These are phyloP conservation scores for Apodemus sylvaticus DNA, from an alignment of 2,113 vertebrate genomes.

Conservation along the genomic window DNA sequence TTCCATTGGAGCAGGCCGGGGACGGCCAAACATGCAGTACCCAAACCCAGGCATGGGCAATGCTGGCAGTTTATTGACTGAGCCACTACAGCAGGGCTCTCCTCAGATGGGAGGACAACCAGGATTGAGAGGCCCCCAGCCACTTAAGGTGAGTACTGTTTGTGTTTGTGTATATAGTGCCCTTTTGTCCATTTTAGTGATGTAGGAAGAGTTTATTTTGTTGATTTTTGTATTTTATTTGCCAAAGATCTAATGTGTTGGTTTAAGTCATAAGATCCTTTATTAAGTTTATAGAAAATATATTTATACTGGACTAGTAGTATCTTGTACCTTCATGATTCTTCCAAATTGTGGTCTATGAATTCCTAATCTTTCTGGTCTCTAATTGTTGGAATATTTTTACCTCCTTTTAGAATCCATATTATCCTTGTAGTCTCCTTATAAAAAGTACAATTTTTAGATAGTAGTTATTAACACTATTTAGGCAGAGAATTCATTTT, in stretches of 20 bases:
- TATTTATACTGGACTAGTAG: background rate
- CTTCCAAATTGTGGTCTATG: background rate
- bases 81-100: conserved; percentile 92
- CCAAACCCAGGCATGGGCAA: conserved; percentile 90
- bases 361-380: background rate
- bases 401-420: background rate
- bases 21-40: conserved; percentile 90
- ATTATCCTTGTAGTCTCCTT: background rate
- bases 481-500: background rate
- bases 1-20: conserved; percentile 92
- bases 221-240: background rate
- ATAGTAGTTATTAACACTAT: background rate
- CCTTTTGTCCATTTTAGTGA: background rate
- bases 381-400: background rate
- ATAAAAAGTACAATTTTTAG: conserved; percentile 30
- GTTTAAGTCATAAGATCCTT: background rate
- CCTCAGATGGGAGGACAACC: conserved; percentile 91
- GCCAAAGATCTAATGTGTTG: conserved; percentile 6
- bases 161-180: background rate
- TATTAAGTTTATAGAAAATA: conserved; percentile 13
- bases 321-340: conserved; percentile 13
- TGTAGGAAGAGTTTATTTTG: conserved; percentile 83
- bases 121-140: conserved; percentile 92
- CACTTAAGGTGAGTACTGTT: conserved; percentile 82
- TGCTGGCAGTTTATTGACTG: conserved; percentile 91